phyloP scores from a whole-genome alignment of 2,797 vertebrate species.

The Cuculus canorus region DNA sequence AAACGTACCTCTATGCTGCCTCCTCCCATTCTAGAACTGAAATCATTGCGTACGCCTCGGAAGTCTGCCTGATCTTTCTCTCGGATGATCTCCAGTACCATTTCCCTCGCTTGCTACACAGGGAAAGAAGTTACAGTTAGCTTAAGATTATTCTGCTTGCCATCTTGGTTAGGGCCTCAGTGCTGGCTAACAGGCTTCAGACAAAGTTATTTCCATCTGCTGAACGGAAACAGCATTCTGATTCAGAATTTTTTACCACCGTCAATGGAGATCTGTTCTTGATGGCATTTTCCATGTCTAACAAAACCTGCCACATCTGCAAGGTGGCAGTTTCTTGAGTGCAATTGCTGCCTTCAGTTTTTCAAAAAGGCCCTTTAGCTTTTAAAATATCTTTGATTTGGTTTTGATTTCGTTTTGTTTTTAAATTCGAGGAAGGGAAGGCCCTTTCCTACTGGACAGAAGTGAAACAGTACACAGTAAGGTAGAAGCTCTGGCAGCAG shows the following conservation, averaged over 20 bases:
- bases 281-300: background rate
- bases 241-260: background rate
- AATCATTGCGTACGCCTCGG: constrained; percentile 89
- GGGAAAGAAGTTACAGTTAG: constrained; percentile 64
- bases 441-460: background rate
- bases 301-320: background rate
- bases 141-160: constrained; percentile 24
- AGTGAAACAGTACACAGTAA: background rate
- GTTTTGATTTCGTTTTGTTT: background rate
- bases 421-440: background rate
- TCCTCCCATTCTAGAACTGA: constrained; percentile 90
- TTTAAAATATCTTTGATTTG: background rate
- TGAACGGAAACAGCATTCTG: background rate
- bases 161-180: constrained; percentile 9
- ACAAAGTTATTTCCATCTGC: background rate
- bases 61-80: constrained; percentile 98
- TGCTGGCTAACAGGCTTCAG: background rate
- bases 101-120: constrained; percentile 96
- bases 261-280: background rate
- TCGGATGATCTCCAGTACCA: constrained; percentile 96
- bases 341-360: background rate
- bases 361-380: background rate
- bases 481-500: background rate
- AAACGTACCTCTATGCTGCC: constrained; percentile 91
- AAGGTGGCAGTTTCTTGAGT: background rate